Base-by-base conservation (phyloP, 1,140 invertebrate genomes). In the Ceratosolen fusciceps region DNA sequence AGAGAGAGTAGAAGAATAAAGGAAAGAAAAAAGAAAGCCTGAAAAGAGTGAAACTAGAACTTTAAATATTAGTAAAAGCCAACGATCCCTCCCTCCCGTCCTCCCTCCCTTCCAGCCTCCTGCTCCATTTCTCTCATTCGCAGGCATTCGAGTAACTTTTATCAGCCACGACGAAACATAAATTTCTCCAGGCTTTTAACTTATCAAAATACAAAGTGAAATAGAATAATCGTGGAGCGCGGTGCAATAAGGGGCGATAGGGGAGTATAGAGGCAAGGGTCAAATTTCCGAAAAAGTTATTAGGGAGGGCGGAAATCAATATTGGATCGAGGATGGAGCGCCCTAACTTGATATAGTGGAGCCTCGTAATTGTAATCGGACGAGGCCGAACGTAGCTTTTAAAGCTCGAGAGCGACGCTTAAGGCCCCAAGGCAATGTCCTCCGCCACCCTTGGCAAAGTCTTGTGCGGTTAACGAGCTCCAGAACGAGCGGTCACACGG, bases 251-350 rank as follows among this genome's bases (percentile, higher is more conserved):
- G n/a, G n/a, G n/a, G n/a, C n/a, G n/a, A n/a, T n/a, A n/a, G n/a
- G n/a, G n/a, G n/a, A n/a, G n/a, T n/a, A n/a, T 67, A 19, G 26
- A 52, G 29, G 10, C 19, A 14, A 34, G 34, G 0, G 47, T 19
- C 0, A 74, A 74, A 65, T 16, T 74, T 74, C 39, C 39, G 34
- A 9, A 21, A 56, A 74, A 75, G 58, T 75, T 49, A 49, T 49
- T 29, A 65, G 65, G 34, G 21, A 39, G 5, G 8, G 29, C 49
- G 54, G 70, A 70, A 77, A 77, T 77, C 65, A 77, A 77, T 77
- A 77, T 70, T 77, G 65, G n/a, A 77, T 56, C 29, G 10, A 14
- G 4, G 8, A 26, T 12, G 9, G 26, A 71, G 10, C 8, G 26
- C 5, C 49, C 14, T 4, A 52, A 9, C 43, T 65, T 5, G 47